phyloP scores from a whole-genome alignment of 1,140 invertebrate genomes.

The Melitaea cinxia region DNA sequence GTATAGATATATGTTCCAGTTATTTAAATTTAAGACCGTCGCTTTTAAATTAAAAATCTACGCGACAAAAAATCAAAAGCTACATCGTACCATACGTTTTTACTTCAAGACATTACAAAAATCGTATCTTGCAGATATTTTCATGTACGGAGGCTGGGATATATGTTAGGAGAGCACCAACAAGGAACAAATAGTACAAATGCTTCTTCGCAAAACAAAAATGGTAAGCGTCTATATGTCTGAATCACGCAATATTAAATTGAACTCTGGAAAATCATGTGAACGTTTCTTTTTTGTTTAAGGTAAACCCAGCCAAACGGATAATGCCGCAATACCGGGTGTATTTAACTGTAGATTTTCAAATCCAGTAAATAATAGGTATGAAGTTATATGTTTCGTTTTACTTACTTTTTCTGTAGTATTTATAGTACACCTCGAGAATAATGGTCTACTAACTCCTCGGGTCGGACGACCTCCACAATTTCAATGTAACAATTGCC shows the following conservation, averaged over 20 bases:
- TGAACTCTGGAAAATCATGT: too few relatives aligned
- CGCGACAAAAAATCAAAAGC: too few relatives aligned
- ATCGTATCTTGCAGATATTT: constrained; percentile 82
- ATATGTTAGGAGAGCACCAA: constrained; percentile 84
- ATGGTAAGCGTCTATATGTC: constrained; percentile 43
- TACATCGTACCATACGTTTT: too few relatives aligned
- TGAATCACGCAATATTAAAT: background rate
- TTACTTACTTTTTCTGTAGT: too few relatives aligned
- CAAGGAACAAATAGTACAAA: constrained; percentile 74
- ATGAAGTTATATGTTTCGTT: constrained; percentile 16
- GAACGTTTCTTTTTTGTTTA: constrained; percentile 1
- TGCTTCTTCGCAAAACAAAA: constrained; percentile 66
- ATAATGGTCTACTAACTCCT: too few relatives aligned
- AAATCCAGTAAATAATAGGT: constrained; percentile 84
- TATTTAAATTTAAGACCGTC: too few relatives aligned
- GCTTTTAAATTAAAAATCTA: too few relatives aligned
- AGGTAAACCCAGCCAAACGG: constrained; percentile 61
- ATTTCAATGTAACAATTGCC: too few relatives aligned
- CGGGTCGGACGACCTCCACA: too few relatives aligned
- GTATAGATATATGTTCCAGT: too few relatives aligned
- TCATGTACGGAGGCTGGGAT: constrained; percentile 85
- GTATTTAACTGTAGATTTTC: constrained; percentile 94
- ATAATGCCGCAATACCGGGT: constrained; percentile 86
- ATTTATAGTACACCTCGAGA: too few relatives aligned
- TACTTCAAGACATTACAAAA: background rate